A percentile compares a stretch with the other conserved stretches of the same genome.
Conservation (phyloP, 1,140 invertebrate species). For the Zelostemma sp. region DNA sequence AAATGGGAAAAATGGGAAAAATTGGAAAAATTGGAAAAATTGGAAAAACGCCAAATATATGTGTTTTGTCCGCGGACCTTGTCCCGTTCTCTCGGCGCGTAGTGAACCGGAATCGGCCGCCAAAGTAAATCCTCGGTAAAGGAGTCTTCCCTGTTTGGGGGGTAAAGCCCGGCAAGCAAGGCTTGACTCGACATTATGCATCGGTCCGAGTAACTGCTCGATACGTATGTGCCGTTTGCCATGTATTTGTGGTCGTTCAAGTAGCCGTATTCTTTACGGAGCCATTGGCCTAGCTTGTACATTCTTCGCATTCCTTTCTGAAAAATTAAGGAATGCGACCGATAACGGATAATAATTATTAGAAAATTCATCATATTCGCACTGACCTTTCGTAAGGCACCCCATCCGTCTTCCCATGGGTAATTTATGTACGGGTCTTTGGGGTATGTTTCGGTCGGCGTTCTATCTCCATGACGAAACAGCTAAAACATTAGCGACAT, state of each 20-base stretch:
- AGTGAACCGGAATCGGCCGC: conserved; percentile 91
- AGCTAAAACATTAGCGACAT: conserved; percentile 73
- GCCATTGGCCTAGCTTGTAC: conserved; percentile 81
- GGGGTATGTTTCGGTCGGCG: conserved; percentile 76
- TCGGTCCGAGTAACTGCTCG: conserved; percentile 85
- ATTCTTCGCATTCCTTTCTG: conserved; percentile 84
- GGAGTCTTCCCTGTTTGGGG: conserved; percentile 76
- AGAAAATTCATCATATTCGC: too few species aligned
- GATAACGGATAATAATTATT: too few species aligned
- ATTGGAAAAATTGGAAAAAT: too few species aligned
- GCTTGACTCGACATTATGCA: conserved; percentile 89
- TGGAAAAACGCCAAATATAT: too few species aligned
- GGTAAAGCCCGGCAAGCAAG: conserved; percentile 86
- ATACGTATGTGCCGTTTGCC: conserved; percentile 76
- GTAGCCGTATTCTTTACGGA: conserved; percentile 77
- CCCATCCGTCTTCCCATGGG: conserved; percentile 78
- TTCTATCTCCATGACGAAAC: conserved; percentile 83
- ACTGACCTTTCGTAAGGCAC: conserved; percentile 82
- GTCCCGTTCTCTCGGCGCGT: conserved; percentile 76
- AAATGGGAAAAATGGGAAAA: too few species aligned
- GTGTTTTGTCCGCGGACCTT: conserved; percentile 72
- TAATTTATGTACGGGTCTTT: conserved; percentile 79
- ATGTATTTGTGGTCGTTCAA: conserved; percentile 76
- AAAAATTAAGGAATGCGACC: background rate
- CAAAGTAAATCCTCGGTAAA: conserved; percentile 83